A percentile compares a stretch with the other conserved stretches of the same genome.
Evolutionary conservation across 2,888 invertebrate genomes (phyloP).

Genomic region (Maniola hyperantus): DNA sequence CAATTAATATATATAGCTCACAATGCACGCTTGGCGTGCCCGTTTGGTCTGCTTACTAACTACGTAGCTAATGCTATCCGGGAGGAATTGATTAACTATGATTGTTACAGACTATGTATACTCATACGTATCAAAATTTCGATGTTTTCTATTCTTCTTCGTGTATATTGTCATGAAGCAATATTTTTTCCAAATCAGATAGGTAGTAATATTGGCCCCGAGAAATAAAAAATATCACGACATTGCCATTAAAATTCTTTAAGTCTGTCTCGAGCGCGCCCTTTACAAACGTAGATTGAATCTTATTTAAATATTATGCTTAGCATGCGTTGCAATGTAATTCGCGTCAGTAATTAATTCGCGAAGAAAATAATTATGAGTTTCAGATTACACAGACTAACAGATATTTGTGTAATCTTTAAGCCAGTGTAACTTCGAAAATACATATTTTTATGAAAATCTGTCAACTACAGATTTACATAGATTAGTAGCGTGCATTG

Average conservation of each 20-base stretch:
- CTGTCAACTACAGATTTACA: too few relatives aligned
- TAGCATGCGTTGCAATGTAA: too few relatives aligned
- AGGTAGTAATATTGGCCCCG: constrained; percentile 39
- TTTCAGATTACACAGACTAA: too few relatives aligned
- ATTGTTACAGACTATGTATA: constrained; percentile 53
- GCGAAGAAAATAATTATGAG: too few relatives aligned
- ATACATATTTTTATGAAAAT: too few relatives aligned
- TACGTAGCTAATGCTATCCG: constrained; percentile 54
- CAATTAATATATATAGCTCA: constrained; percentile 59
- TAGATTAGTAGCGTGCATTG: too few relatives aligned
- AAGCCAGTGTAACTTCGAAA: too few relatives aligned
- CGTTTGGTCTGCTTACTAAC: constrained; percentile 73
- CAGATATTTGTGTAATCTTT: too few relatives aligned
- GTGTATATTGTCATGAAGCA: constrained; percentile 61
- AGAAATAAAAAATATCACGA: constrained; percentile 36
- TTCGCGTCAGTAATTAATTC: too few relatives aligned
- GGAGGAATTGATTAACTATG: constrained; percentile 54
- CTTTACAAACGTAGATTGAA: too few relatives aligned
- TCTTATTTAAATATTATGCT: too few relatives aligned
- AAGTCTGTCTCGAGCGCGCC: too few relatives aligned
- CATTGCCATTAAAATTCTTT: constrained; percentile 23
- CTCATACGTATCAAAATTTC: constrained; percentile 58
- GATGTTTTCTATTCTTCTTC: constrained; percentile 60
- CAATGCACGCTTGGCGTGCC: constrained; percentile 76
- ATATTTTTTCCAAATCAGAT: constrained; percentile 42